Evolutionary conservation across 2,888 invertebrate genomes (phyloP).

Genomic region (Pandemis cinnamomeana): DNA sequence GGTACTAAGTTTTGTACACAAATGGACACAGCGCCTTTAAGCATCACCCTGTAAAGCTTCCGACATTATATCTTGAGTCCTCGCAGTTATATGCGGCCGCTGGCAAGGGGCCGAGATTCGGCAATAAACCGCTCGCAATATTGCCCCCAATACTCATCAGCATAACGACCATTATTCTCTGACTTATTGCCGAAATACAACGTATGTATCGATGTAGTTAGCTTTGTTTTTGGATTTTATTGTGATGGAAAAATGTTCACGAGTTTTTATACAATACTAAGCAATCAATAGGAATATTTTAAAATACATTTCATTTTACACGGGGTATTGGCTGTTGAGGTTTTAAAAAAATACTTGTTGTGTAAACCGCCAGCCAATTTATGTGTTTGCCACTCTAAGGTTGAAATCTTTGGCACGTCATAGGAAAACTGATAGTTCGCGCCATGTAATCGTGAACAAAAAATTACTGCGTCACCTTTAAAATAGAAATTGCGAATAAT

Average conservation of each 20-base stretch:
- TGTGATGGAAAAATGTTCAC: background rate
- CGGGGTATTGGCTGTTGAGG: no score
- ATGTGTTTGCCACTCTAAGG: no score
- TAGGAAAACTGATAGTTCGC: no score
- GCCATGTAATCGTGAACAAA: no score
- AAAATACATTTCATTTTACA: no score
- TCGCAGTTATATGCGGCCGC: background rate
- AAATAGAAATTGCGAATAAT: no score
- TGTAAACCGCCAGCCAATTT: no score
- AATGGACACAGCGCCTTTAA: background rate
- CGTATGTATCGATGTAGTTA: background rate
- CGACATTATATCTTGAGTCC: background rate
- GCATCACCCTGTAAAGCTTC: background rate
- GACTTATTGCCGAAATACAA: constrained; percentile 11
- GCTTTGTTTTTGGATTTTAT: background rate
- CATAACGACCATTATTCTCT: constrained; percentile 32
- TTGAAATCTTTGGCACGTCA: no score
- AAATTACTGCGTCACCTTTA: no score
- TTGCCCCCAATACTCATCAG: constrained; percentile 18
- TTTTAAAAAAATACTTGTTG: no score
- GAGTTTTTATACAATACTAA: background rate
- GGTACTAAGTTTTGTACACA: no score
- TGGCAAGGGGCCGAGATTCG: constrained; percentile 23
- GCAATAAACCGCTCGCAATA: constrained; percentile 24
- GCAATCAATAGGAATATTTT: background rate